Evolutionary conservation across 2,888 invertebrate species (phyloP), one percentile per base, ranked within the genome.

Genomic region (Xiphydria camelus): DNA sequence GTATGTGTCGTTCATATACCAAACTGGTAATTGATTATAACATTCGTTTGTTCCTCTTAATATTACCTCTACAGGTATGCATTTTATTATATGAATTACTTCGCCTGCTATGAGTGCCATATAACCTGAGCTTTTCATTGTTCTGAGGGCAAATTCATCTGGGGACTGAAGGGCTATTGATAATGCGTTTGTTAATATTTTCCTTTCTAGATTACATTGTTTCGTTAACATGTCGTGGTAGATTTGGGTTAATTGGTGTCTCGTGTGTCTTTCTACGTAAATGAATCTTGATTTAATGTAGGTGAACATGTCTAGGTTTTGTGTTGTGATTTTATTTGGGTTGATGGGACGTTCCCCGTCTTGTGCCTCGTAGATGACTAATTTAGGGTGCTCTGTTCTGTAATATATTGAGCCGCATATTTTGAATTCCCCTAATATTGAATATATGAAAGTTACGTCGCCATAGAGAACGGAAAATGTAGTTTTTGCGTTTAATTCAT

Each of bases 51-150:
- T 45, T 33, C 42, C n/a, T 34, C 53, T 26, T n/a, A 57, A 23
- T n/a, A 6, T 39, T 2, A 44, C 55, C 12, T 35, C 19, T 21
- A 34, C 42, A 3, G 56, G 55, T 9, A 45, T 45, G 31, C 56
- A 61, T 37, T 51, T 41, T 26, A 58, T 40, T 5, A 56, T 47
- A 34, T 57, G 56, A 1, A 59, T 40, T 0, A 57, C 64, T 46
- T 64, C 64, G 7, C 64, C 68, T 10, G 45, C 44, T 1, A 55
- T 47, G 2, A 52, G 18, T 0, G 62, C 64, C 22, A 62, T 55
- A 19, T 59, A 58, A 1, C 64, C 67, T 1, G 57, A 54, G 40
- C 47, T 33, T 4, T 62, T 54, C 48, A 61, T 63, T 0, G 65
- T 35, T 1, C 59, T 32, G 4, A 43, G 50, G 0, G 62, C 62